Base-by-base conservation (phyloP, 2,797 vertebrate species). In the Dendrocincla fuliginosa region DNA sequence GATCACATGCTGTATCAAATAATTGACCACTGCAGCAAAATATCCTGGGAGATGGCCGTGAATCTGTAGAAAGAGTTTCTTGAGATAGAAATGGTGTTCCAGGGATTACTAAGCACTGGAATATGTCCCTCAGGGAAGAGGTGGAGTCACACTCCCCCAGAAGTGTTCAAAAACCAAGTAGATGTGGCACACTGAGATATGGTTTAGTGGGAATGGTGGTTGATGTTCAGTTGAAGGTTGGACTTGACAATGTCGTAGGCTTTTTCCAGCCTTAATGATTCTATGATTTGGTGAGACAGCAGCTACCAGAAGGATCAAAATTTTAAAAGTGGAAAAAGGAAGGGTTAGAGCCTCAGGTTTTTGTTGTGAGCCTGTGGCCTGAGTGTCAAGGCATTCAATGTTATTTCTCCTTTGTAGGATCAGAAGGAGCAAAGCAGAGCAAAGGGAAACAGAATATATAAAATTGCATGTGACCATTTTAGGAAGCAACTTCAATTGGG, bases 1-100 rank as follows among this genome's bases (percentile, higher is more conserved):
- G 39, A 16, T 35, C 6, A 2, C 0, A 0, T 24, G 32, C 22
- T 30, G 0, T 6, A 12, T 12, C 10, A 57, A 46, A 61, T 10
- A 5, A 18, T 41, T 35, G 30, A 20, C 16, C 78, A 37, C 12
- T 71, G n/a, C 69, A 68, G 24, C 9, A 70, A 74, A 89, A 74
- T 16, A 1, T 6, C 27, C 16, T 44, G 25, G 44, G 39, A 71
- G 74, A 35, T 25, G 19, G 23, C 42, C 63, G 2, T 24, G 35
- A 74, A 55, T 5, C n/a, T 60, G 18, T 20, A 46, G 28, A 75
- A 56, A 27, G 9, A 6, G 7, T 37, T 79, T 53, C 19, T 33
- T 60, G 22, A 55, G 5, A 27, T 75, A 42, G 3, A 23, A 28
- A 2, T 16, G 10, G 9, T 70, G 23, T 55, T 17, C 41, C 39